Conservation (phyloP, 2,888 invertebrate genomes). For the Dugesia japonica region DNA sequence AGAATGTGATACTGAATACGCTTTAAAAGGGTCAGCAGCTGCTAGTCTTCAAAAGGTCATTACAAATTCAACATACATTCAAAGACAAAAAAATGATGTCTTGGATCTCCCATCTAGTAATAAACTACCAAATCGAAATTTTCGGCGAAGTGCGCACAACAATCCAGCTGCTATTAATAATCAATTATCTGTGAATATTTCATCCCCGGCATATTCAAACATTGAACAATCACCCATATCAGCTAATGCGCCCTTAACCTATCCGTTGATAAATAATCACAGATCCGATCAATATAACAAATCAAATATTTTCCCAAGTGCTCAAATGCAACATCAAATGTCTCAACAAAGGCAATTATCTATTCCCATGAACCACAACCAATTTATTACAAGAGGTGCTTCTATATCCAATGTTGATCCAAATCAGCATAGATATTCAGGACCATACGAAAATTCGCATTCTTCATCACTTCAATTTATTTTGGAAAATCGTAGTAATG, state of each 20-base stretch:
- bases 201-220: not conserved
- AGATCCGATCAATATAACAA: not conserved
- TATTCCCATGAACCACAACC: not conserved
- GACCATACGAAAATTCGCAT: not conserved
- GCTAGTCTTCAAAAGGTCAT: not conserved
- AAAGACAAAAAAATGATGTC: not conserved
- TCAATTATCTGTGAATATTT: not conserved
- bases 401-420: slow-evolving; percentile 8
- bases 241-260: not conserved
- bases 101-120: not conserved
- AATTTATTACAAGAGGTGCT: not conserved
- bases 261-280: not conserved
- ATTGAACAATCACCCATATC: not conserved
- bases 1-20: slow-evolving; percentile 10
- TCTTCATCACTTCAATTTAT: not conserved
- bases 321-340: not conserved
- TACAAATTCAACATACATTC: not conserved
- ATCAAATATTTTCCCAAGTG: not conserved
- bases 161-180: not conserved
- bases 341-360: slow-evolving; percentile 5
- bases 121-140: not conserved
- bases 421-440: not conserved
- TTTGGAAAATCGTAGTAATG: not conserved
- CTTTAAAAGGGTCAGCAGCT: not conserved
- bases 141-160: not conserved